phyloP scores from a whole-genome alignment of 2,797 vertebrate genomes.

The Cryptoprocta ferox region DNA sequence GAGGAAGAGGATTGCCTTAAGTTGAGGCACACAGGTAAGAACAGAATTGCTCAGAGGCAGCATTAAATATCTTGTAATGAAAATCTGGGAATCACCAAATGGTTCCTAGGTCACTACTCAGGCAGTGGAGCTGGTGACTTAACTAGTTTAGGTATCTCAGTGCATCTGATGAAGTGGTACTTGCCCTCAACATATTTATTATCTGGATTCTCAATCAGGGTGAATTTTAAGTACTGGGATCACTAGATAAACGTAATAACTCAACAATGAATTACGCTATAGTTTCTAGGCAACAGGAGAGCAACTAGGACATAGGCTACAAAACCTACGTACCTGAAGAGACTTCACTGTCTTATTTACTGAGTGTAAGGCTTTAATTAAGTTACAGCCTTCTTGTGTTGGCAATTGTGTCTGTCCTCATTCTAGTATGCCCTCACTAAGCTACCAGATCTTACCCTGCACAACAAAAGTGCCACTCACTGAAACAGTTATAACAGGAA shows the following conservation, averaged over 20 bases:
- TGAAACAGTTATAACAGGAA: conserved; percentile 59
- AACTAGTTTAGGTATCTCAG: not conserved
- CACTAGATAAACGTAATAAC: not conserved
- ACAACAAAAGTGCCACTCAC: conserved; percentile 66
- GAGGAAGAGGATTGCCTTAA: not conserved
- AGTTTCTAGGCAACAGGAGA: conserved; percentile 53
- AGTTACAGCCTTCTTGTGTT: conserved; percentile 45
- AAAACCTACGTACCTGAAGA: conserved; percentile 16
- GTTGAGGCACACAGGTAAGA: not conserved
- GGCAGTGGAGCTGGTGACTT: not conserved
- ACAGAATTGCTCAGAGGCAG: not conserved
- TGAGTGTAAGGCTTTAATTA: conserved; percentile 55
- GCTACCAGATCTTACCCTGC: conserved; percentile 64
- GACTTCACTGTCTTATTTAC: conserved; percentile 45
- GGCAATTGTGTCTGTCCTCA: conserved; percentile 52
- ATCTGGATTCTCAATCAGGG: not conserved
- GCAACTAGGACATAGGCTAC: not conserved
- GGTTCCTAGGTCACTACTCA: not conserved
- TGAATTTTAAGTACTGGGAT: not conserved
- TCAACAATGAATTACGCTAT: not conserved
- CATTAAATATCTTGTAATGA: not conserved
- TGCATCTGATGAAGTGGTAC: not conserved
- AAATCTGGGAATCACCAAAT: not conserved
- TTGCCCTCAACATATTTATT: not conserved
- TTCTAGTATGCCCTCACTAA: conserved; percentile 29